These are phyloP conservation scores for Prionailurus viverrinus DNA, from an alignment of 2,113 vertebrate genomes.

Conservation along the genomic window DNA sequence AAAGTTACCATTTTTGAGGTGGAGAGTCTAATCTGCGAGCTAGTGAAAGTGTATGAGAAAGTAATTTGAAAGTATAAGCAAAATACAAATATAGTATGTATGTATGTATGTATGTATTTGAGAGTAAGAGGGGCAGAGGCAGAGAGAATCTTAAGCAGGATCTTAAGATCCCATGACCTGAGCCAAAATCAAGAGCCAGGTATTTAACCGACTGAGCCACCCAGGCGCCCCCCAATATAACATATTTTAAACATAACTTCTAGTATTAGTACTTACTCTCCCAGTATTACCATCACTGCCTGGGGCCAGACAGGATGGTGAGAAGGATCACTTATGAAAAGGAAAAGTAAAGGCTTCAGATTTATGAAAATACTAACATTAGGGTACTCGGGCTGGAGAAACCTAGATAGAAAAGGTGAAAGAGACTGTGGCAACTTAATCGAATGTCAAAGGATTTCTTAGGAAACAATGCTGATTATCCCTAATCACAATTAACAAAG, in stretches of 20 bases:
- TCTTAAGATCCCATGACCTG: too few relatives aligned
- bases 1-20: not conserved
- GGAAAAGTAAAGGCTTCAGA: not conserved
- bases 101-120: too few relatives aligned
- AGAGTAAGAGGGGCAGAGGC: too few relatives aligned
- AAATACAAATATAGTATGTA: not conserved
- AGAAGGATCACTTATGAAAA: not conserved
- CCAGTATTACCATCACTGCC: not conserved
- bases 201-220: too few relatives aligned
- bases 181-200: too few relatives aligned
- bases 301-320: not conserved
- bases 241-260: constrained; percentile 13
- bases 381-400: not conserved
- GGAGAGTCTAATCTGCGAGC: constrained; percentile 27
- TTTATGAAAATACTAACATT: not conserved
- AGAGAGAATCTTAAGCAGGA: too few relatives aligned
- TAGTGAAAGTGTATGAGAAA: not conserved
- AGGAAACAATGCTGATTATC: constrained; percentile 1
- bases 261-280: not conserved
- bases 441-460: constrained; percentile 25
- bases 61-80: constrained; percentile 10
- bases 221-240: not conserved
- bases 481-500: constrained; percentile 40
- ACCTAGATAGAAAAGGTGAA: constrained; percentile 31
- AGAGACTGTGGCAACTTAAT: constrained; percentile 20